Evolutionary conservation across 1,140 invertebrate genomes (phyloP).

Genomic region (Hydropsyche tenuis): DNA sequence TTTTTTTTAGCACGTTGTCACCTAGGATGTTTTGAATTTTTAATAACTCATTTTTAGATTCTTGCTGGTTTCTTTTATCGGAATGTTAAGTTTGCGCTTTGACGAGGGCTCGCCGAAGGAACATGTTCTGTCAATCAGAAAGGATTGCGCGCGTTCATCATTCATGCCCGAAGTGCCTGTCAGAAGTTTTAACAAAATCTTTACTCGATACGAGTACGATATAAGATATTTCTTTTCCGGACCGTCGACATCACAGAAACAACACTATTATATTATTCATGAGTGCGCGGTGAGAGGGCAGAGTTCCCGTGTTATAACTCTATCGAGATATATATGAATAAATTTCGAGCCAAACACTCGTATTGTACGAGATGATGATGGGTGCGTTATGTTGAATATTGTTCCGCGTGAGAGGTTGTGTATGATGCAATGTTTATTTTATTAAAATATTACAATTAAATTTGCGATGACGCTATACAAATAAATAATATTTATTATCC

Average conservation of each 20-base stretch:
- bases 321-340: conserved; percentile 50
- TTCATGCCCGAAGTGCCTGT: conserved; percentile 42
- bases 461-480: too few species aligned
- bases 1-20: too few species aligned
- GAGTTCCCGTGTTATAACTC: conserved; percentile 47
- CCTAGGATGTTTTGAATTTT: not conserved
- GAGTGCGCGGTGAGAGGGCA: conserved; percentile 43
- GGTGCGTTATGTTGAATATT: too few species aligned
- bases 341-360: conserved; percentile 36
- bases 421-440: too few species aligned
- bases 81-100: not conserved
- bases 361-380: too few species aligned
- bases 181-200: conserved; percentile 45
- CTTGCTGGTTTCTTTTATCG: not conserved
- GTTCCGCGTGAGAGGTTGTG: too few species aligned
- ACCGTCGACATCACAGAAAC: conserved; percentile 30
- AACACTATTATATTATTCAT: conserved; percentile 48
- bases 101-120: conserved; percentile 22
- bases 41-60: not conserved
- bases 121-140: conserved; percentile 43
- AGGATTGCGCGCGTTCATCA: conserved; percentile 42
- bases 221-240: conserved; percentile 27
- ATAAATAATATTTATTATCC: too few species aligned
- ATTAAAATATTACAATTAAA: too few species aligned
- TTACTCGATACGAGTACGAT: too few species aligned